Evolutionary conservation across 2,113 vertebrate species (phyloP).

Genomic region (Saimiri boliviensis): DNA sequence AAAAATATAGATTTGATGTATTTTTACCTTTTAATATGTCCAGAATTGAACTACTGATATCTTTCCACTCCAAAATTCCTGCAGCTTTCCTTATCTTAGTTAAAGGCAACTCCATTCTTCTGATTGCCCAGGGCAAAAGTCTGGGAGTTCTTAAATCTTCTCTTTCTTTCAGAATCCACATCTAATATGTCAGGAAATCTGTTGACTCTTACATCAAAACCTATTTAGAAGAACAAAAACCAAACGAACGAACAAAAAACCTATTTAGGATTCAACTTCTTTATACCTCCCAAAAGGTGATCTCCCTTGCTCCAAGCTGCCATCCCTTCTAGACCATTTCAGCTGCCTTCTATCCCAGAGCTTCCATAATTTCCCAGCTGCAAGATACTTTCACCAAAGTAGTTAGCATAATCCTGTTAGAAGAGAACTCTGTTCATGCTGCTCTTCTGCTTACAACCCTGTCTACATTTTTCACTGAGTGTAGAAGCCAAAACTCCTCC

Average conservation of each 20-base stretch:
- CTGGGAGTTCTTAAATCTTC: not conserved
- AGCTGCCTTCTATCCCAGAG: not conserved
- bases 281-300: not conserved
- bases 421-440: not conserved
- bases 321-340: not conserved
- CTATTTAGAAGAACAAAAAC: not conserved
- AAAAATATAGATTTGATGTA: not conserved
- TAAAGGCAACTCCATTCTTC: not conserved
- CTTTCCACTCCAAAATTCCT: not conserved
- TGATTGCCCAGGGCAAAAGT: not conserved
- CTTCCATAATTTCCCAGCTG: not conserved
- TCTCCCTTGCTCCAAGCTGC: not conserved
- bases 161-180: not conserved
- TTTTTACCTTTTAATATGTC: not conserved
- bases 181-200: not conserved
- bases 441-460: not conserved
- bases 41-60: not conserved
- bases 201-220: not conserved
- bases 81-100: not conserved
- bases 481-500: not conserved
- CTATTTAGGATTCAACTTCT: not conserved
- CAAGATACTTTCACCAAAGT: not conserved
- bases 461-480: not conserved
- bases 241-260: not conserved
- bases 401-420: not conserved